Conservation (phyloP, 2,797 vertebrate species). For the Channa striata region DNA sequence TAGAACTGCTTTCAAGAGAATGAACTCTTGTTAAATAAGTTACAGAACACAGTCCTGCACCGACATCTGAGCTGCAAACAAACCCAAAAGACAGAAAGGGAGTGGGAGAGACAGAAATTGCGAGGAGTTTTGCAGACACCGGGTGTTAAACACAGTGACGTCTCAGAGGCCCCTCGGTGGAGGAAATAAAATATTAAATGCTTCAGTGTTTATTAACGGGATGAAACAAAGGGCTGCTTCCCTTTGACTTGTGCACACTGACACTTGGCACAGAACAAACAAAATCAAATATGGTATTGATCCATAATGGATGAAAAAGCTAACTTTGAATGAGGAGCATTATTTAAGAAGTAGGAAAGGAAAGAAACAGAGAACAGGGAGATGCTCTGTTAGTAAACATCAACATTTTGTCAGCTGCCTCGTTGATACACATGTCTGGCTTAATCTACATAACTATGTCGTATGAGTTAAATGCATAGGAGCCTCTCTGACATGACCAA, state of each 20-base stretch:
- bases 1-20: slow-evolving; percentile 84
- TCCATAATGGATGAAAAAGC: slow-evolving; percentile 87
- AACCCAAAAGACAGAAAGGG: slow-evolving; percentile 77
- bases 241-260: slow-evolving; percentile 88
- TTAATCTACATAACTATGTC: slow-evolving; percentile 48
- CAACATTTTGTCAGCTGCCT: slow-evolving; percentile 78
- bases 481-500: slow-evolving; percentile 21
- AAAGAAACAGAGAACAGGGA: slow-evolving; percentile 62
- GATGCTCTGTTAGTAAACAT: slow-evolving; percentile 75
- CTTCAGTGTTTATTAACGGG: slow-evolving; percentile 86
- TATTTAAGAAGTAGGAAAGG: slow-evolving; percentile 83
- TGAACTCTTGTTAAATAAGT: slow-evolving; percentile 87
- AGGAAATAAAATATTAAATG: slow-evolving; percentile 86
- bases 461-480: slow-evolving; percentile 35
- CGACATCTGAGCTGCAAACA: slow-evolving; percentile 80
- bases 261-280: slow-evolving; percentile 87
- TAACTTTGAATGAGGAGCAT: slow-evolving; percentile 81
- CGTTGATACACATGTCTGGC: slow-evolving; percentile 52
- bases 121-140: slow-evolving; percentile 65
- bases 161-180: slow-evolving; percentile 77
- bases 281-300: slow-evolving; percentile 85
- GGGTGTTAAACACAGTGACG: slow-evolving; percentile 78
- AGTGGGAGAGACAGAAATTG: slow-evolving; percentile 49
- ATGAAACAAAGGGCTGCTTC: slow-evolving; percentile 87
- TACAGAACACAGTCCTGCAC: slow-evolving; percentile 76